Evolutionary conservation across 1,140 invertebrate species (phyloP).

Genomic region (Rhopalosiphum padi): DNA sequence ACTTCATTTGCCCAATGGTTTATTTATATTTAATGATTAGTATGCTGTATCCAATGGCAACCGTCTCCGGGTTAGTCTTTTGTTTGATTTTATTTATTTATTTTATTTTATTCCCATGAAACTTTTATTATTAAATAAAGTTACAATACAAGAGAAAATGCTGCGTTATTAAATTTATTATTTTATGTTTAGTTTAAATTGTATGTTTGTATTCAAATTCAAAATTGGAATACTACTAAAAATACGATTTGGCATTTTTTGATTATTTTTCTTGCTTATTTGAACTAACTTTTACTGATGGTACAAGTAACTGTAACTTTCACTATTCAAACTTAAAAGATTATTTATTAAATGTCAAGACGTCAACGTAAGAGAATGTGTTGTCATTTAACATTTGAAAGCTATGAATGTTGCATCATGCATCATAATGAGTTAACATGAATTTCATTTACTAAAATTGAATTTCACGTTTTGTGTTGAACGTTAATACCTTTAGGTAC

Average conservation of each 20-base stretch:
- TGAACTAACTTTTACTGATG: slow-evolving; percentile 8
- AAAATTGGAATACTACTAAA: background rate
- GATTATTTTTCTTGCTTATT: background rate
- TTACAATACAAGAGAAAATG: slow-evolving; percentile 12
- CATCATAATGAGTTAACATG: slow-evolving; percentile 7
- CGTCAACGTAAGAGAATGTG: background rate
- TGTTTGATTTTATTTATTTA: slow-evolving; percentile 34
- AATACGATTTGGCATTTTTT: background rate
- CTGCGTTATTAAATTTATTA: slow-evolving; percentile 45
- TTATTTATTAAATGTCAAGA: slow-evolving; percentile 1
- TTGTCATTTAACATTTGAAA: slow-evolving; percentile 29
- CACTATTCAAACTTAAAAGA: background rate
- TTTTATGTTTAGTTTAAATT: slow-evolving; percentile 37
- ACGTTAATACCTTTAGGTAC: background rate
- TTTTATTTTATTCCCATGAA: slow-evolving; percentile 34
- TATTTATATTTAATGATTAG: slow-evolving; percentile 37
- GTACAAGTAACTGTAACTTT: background rate
- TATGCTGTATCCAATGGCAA: slow-evolving; percentile 30
- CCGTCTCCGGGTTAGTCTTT: slow-evolving; percentile 1
- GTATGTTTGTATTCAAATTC: slow-evolving; percentile 36
- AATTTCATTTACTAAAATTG: background rate
- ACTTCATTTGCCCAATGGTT: background rate
- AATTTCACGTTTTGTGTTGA: background rate
- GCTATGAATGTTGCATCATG: background rate
- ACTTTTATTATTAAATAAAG: slow-evolving; percentile 49